Evolutionary conservation across 2,797 vertebrate species (phyloP).

Genomic region (Anniella stebbinsi): DNA sequence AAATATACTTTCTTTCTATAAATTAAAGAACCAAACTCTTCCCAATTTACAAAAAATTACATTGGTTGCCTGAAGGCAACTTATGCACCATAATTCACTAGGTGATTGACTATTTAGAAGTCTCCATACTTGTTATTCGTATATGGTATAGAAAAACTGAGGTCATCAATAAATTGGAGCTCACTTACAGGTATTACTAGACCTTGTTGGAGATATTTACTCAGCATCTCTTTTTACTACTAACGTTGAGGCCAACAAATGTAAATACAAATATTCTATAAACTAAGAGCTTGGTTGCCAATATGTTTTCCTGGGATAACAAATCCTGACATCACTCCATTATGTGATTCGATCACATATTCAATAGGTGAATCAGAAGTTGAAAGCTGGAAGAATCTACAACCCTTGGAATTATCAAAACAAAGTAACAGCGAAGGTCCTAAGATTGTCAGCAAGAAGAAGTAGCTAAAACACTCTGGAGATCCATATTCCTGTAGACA

Average conservation of each 20-base stretch:
- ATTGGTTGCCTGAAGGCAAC: neutral
- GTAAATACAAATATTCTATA: constrained; percentile 36
- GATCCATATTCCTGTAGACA: neutral
- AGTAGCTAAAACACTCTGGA: neutral
- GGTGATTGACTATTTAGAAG: neutral
- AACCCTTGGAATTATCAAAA: neutral
- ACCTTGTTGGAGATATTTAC: constrained; percentile 19
- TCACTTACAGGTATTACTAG: constrained; percentile 23
- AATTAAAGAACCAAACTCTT: neutral
- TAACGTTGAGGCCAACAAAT: constrained; percentile 41
- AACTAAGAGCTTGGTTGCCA: neutral
- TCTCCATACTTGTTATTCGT: neutral
- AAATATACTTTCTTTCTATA: neutral
- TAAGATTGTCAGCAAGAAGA: neutral
- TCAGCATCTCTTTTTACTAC: constrained; percentile 55
- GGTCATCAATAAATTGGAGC: neutral
- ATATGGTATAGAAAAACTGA: neutral
- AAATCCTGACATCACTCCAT: neutral
- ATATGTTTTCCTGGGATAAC: neutral
- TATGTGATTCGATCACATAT: neutral
- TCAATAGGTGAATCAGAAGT: neutral
- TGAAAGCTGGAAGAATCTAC: neutral
- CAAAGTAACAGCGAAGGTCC: neutral
- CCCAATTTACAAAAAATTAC: neutral
- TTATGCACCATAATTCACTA: neutral